Conservation (phyloP, 2,888 invertebrate genomes). For the Eupithecia tripunctaria region DNA sequence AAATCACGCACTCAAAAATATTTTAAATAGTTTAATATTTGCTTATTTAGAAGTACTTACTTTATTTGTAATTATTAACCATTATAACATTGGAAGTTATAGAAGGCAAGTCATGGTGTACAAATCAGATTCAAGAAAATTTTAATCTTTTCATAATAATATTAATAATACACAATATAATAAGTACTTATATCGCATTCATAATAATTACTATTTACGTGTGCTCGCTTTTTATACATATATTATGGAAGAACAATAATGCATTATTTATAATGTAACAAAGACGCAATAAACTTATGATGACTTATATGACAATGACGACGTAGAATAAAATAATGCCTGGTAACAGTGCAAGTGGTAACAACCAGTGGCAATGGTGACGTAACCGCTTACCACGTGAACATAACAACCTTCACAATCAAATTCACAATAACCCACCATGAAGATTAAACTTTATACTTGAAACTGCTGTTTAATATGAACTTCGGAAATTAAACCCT, state of each 20-base stretch:
- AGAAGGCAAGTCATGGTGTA: too few relatives aligned
- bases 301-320: neutral
- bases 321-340: neutral
- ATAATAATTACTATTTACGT: neutral
- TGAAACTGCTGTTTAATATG: neutral
- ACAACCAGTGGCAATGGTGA: neutral
- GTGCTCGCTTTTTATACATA: too few relatives aligned
- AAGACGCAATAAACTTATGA: constrained; percentile 1
- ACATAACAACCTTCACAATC: neutral
- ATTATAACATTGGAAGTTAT: too few relatives aligned
- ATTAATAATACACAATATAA: too few relatives aligned
- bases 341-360: too few relatives aligned
- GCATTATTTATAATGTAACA: neutral
- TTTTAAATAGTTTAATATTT: neutral
- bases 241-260: neutral
- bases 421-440: neutral
- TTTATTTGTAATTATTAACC: too few relatives aligned
- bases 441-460: neutral
- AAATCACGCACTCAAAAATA: too few relatives aligned
- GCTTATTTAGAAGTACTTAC: too few relatives aligned
- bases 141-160: too few relatives aligned
- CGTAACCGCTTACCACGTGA: neutral
- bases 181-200: too few relatives aligned
- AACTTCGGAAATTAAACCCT: neutral
- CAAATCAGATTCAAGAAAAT: too few relatives aligned